Conservation (phyloP, 2,888 invertebrate species). For the Rhagium mordax region DNA sequence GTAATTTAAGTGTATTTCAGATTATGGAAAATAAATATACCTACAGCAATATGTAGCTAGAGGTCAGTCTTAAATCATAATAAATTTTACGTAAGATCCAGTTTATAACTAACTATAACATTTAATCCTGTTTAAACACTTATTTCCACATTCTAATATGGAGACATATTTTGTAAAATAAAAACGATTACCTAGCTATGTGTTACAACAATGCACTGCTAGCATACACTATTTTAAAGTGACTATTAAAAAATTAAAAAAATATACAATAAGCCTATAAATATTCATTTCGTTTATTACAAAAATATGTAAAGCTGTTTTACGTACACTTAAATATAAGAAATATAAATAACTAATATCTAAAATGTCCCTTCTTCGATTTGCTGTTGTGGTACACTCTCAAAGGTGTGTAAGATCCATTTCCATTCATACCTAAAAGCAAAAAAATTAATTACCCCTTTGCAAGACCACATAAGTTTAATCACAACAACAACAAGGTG, state of each 20-base stretch:
- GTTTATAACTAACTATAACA: no score
- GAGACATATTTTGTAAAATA: background rate
- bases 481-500: no score
- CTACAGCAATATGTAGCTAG: no score
- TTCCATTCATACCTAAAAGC: conserved; percentile 76
- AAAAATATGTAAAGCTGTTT: conserved; percentile 47
- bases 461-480: no score
- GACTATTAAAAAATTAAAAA: conserved; percentile 27
- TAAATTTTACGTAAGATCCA: no score
- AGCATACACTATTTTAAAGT: conserved; percentile 8
- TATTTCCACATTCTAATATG: background rate
- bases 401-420: conserved; percentile 84
- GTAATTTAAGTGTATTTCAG: no score
- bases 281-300: conserved; percentile 35
- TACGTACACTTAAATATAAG: conserved; percentile 20
- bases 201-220: background rate
- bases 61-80: background rate
- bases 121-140: no score
- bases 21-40: no score
- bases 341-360: conserved; percentile 74
- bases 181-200: background rate
- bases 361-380: conserved; percentile 86
- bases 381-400: conserved; percentile 87
- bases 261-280: conserved; percentile 30
- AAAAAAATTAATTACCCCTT: conserved; percentile 45